A percentile compares a stretch with the other conserved stretches of the same genome.
Conservation (phyloP, 1,140 invertebrate species). For the Holotrichia oblita region DNA sequence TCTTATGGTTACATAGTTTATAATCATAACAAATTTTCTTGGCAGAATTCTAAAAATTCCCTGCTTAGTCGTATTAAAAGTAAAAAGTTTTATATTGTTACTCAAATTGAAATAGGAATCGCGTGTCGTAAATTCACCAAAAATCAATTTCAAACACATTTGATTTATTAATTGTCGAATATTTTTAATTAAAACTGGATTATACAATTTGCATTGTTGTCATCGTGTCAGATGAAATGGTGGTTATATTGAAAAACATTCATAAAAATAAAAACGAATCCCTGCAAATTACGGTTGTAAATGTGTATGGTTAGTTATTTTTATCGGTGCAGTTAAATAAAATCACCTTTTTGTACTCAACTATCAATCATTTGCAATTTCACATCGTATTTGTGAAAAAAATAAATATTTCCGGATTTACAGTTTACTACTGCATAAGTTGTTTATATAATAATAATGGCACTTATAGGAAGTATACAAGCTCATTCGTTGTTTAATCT, state of each 20-base stretch:
- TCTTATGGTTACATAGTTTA: no score
- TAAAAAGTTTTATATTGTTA: no score
- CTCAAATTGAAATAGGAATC: no score
- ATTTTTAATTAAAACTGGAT: constrained; percentile 31
- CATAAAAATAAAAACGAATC: neutral
- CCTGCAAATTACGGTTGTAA: neutral
- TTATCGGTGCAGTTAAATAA: neutral
- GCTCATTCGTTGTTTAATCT: no score
- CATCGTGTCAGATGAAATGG: neutral
- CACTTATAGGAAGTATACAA: neutral
- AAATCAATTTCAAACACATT: neutral
- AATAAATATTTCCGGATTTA: constrained; percentile 4
- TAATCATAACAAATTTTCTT: no score
- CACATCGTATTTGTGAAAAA: neutral
- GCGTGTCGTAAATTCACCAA: neutral
- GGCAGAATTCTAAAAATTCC: no score
- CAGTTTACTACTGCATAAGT: neutral
- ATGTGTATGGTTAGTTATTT: neutral
- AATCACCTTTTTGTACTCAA: neutral
- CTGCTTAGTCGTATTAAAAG: no score
- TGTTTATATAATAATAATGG: neutral
- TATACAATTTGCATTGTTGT: constrained; percentile 12
- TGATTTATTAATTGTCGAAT: constrained; percentile 27
- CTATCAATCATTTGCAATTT: neutral
- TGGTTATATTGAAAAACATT: neutral